phyloP scores from a whole-genome alignment of 1,140 invertebrate genomes.

The Zaprionus tsacasi region DNA sequence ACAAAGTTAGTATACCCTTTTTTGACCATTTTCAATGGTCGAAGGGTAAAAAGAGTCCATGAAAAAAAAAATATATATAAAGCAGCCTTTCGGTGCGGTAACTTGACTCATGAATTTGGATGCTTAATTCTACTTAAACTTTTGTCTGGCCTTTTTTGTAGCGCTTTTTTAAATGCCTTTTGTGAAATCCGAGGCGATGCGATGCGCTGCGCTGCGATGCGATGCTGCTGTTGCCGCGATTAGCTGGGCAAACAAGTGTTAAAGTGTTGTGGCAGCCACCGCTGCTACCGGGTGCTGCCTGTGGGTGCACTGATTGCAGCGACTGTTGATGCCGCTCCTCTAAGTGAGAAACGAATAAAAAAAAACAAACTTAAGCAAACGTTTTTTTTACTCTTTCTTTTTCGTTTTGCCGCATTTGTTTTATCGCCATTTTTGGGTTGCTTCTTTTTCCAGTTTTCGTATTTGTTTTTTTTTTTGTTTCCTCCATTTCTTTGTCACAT shows the following conservation, averaged over 20 bases:
- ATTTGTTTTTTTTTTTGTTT: slow-evolving; percentile 25
- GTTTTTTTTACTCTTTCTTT: slow-evolving; percentile 29
- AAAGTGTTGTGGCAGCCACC: slow-evolving; percentile 59
- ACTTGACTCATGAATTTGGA: slow-evolving; percentile 79
- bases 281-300: slow-evolving; percentile 7
- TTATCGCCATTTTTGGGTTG: slow-evolving; percentile 75
- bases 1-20: too few species aligned
- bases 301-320: slow-evolving; percentile 67
- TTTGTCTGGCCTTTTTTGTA: slow-evolving; percentile 45
- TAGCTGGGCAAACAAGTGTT: slow-evolving; percentile 78
- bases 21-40: too few species aligned
- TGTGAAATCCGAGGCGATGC: slow-evolving; percentile 38
- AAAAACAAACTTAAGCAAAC: slow-evolving; percentile 42
- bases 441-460: slow-evolving; percentile 57
- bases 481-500: slow-evolving; percentile 45
- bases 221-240: slow-evolving; percentile 57
- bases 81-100: slow-evolving; percentile 56
- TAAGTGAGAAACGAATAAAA: slow-evolving; percentile 59
- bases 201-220: slow-evolving; percentile 18
- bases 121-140: slow-evolving; percentile 77
- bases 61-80: slow-evolving; percentile 42
- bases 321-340: slow-evolving; percentile 57
- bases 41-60: slow-evolving; percentile 29
- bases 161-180: slow-evolving; percentile 58
- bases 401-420: slow-evolving; percentile 49